Evolutionary conservation across 1,140 invertebrate species (phyloP).

Genomic region (Himalopsyche phryganea): DNA sequence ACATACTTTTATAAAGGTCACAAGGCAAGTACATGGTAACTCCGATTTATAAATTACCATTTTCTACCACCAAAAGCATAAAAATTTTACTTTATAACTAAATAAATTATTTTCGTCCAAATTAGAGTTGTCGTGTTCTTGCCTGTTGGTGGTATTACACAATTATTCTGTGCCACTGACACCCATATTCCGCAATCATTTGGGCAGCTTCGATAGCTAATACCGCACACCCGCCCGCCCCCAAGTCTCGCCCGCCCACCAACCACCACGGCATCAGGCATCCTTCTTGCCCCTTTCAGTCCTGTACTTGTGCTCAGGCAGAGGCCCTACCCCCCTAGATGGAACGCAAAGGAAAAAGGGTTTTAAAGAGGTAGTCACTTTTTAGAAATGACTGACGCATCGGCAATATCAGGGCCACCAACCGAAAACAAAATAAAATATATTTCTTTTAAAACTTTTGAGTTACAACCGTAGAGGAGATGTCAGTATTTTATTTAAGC

Average conservation of each 20-base stretch:
- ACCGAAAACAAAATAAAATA: too few relatives aligned
- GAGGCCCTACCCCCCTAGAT: neutral
- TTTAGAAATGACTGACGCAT: slow-evolving; percentile 21
- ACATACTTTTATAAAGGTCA: too few relatives aligned
- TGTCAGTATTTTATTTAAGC: too few relatives aligned
- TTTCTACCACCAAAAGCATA: too few relatives aligned
- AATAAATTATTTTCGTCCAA: too few relatives aligned
- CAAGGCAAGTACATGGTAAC: too few relatives aligned
- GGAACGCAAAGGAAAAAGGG: slow-evolving; percentile 26
- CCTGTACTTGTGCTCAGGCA: neutral
- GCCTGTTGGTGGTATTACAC: too few relatives aligned
- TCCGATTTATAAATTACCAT: too few relatives aligned
- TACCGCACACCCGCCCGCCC: slow-evolving; percentile 26
- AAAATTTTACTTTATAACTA: too few relatives aligned
- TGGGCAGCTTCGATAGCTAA: slow-evolving; percentile 30
- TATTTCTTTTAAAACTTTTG: too few relatives aligned
- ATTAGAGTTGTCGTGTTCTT: too few relatives aligned
- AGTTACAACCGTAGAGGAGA: too few relatives aligned
- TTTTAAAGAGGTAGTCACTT: slow-evolving; percentile 22
- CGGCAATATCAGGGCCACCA: slow-evolving; percentile 21
- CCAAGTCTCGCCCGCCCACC: slow-evolving; percentile 1
- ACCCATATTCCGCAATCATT: slow-evolving; percentile 15
- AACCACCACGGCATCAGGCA: neutral
- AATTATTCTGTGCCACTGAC: slow-evolving; percentile 20
- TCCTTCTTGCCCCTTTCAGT: neutral